Evolutionary conservation across 1,140 invertebrate species (phyloP), one percentile per base, ranked within the genome.

Genomic region (Micrasema minimum): DNA sequence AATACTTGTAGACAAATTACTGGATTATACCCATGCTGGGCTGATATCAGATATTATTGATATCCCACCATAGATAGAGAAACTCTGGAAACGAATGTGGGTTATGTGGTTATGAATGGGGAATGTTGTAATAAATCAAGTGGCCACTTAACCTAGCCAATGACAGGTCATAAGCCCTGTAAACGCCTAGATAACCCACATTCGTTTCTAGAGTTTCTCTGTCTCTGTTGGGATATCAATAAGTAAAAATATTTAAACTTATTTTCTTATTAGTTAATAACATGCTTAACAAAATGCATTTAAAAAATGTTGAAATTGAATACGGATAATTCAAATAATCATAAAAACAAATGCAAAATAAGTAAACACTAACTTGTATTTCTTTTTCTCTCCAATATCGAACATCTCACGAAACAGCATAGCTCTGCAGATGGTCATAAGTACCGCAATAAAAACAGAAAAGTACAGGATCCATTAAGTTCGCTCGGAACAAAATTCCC

Each of bases 401-500:
- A 4, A 16, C 18, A n/a, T 43, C 41, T 45, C 43, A 45, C n/a
- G n/a, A 16, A 45, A 45, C n/a, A 9, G n/a, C 43, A 45, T 45
- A 3, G 3, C 18, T 10, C 50, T 12, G 50, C 50, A 51, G 50
- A 51, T 22, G 50, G 22, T 12, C 22, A 3, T 12, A 22, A 7
- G 1, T 18, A 5, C 26, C 14, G 26, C n/a, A 35, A 31, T 31
- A 57, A 35, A 57, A 37, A n/a, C 2, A 0, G 37, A 57, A 57
- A 35, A n/a, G 37, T 14, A 57, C n/a, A 31, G 16, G 23, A 35
- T n/a, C 53, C 53, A 38, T 57, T 57, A 57, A 35, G 53, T 23
- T 7, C 31, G 23, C 6, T 18, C 51, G 51, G 22, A 35, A 12
- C n/a, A 26, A 48, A 66, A 66, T 66, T 66, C 64, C 37, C 64